phyloP scores from a whole-genome alignment of 2,113 vertebrate genomes.

The Pollachius pollachius region DNA sequence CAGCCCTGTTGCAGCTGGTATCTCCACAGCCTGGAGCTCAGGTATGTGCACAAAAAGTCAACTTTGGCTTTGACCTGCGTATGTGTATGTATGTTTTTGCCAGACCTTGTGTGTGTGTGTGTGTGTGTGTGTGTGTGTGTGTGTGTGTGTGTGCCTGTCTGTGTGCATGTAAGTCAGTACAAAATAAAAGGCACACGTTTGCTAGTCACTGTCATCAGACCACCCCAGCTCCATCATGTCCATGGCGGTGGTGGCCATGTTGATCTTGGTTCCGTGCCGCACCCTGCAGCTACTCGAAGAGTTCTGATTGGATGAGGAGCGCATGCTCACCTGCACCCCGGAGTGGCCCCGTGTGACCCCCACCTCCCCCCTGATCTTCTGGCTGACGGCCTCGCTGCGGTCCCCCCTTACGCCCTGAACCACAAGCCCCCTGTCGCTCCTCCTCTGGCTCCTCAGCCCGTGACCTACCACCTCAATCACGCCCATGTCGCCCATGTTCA shows the following conservation, averaged over 20 bases:
- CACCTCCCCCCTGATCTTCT: slow-evolving; percentile 62
- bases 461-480: slow-evolving; percentile 53
- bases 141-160: slow-evolving; percentile 18
- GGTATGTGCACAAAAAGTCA: slow-evolving; percentile 37
- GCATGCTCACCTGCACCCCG: slow-evolving; percentile 97
- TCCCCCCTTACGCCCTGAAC: slow-evolving; percentile 60
- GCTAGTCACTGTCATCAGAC: slow-evolving; percentile 86
- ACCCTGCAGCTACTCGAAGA: slow-evolving; percentile 94
- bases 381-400: slow-evolving; percentile 55
- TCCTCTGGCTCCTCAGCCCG: slow-evolving; percentile 52
- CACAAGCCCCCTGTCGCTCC: slow-evolving; percentile 56
- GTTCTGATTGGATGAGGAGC: slow-evolving; percentile 90
- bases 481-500: slow-evolving; percentile 58
- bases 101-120: slow-evolving; percentile 46
- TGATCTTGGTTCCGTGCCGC: slow-evolving; percentile 90
- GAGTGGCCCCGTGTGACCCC: slow-evolving; percentile 81
- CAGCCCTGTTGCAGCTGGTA: slow-evolving; percentile 39
- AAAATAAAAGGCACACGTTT: slow-evolving; percentile 3
- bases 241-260: slow-evolving; percentile 82
- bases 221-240: slow-evolving; percentile 92
- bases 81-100: slow-evolving; percentile 32
- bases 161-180: neutral
- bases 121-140: slow-evolving; percentile 24
- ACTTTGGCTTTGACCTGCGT: neutral
- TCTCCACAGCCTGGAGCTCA: slow-evolving; percentile 38